Percentiles rank a stretch among this genome's conserved stretches.
These are phyloP conservation scores for Liolophura sinensis DNA, from an alignment of 1,140 invertebrate species.

Conservation along the genomic window DNA sequence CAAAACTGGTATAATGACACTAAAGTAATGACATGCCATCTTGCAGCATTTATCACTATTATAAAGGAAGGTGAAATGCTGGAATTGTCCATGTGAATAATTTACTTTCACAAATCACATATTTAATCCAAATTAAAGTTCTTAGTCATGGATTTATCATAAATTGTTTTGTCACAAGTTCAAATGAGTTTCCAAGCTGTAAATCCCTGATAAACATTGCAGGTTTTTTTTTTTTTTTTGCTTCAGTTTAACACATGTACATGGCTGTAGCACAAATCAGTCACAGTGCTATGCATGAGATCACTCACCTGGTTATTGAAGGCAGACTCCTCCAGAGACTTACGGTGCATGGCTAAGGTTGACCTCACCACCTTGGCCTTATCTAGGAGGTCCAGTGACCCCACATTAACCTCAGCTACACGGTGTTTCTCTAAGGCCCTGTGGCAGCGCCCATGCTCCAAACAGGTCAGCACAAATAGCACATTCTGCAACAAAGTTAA, in stretches of 20 bases:
- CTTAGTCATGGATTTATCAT: too few species aligned
- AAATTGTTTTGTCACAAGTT: too few species aligned
- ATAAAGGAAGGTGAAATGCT: too few species aligned
- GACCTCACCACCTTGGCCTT: constrained; percentile 50
- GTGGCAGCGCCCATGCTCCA: constrained; percentile 33
- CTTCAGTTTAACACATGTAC: not conserved
- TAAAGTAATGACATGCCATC: too few species aligned
- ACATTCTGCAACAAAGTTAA: constrained; percentile 41
- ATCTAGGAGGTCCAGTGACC: constrained; percentile 50
- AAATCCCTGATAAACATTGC: too few species aligned
- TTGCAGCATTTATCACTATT: too few species aligned
- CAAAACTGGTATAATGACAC: too few species aligned
- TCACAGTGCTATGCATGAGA: not conserved
- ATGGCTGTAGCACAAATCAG: not conserved
- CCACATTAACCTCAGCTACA: constrained; percentile 33
- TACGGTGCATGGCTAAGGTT: constrained; percentile 48
- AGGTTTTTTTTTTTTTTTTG: not conserved
- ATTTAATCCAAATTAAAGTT: too few species aligned
- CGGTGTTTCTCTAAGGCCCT: constrained; percentile 29
- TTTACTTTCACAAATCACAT: too few species aligned
- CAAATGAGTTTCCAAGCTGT: too few species aligned
- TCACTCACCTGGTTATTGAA: constrained; percentile 60
- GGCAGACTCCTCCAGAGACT: constrained; percentile 55
- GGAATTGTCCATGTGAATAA: too few species aligned
- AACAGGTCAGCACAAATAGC: constrained; percentile 38